Conservation (phyloP, 2,113 vertebrate species). For the Gasterosteus aculeatus region DNA sequence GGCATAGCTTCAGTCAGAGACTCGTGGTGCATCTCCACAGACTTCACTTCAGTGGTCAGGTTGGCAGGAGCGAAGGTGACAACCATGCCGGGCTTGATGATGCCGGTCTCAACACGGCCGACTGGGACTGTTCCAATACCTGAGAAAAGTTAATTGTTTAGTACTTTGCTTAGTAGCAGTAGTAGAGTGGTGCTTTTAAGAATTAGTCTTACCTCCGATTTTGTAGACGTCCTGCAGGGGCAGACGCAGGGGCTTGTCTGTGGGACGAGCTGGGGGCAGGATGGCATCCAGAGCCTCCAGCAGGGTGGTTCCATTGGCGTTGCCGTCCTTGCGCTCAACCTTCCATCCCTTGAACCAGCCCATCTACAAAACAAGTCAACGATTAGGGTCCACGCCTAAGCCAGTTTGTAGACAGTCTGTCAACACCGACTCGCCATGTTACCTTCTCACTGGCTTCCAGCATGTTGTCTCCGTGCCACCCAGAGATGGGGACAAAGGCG, state of each 20-base stretch:
- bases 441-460: conserved; percentile 79
- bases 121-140: conserved; percentile 86
- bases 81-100: conserved; percentile 81
- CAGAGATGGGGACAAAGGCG: conserved; percentile 84
- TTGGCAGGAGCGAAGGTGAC: conserved; percentile 82
- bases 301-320: conserved; percentile 72
- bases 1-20: conserved; percentile 79
- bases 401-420: fast-evolving
- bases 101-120: conserved; percentile 83
- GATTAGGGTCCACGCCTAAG: too few species aligned
- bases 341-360: conserved; percentile 85
- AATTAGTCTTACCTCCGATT: conserved; percentile 74
- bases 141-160: background rate
- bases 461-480: conserved; percentile 87
- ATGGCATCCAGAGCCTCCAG: conserved; percentile 83
- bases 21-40: conserved; percentile 87
- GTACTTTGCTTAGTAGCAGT: background rate
- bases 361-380: conserved; percentile 64
- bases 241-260: conserved; percentile 81
- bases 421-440: background rate
- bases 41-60: conserved; percentile 85
- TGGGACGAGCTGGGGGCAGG: conserved; percentile 77
- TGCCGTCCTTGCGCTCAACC: conserved; percentile 81
- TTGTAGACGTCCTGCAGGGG: conserved; percentile 88
- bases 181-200: too few species aligned